A percentile compares a stretch with the other conserved stretches of the same genome.
Conservation (phyloP, 2,113 vertebrate species). For the Corythaeola cristata region DNA sequence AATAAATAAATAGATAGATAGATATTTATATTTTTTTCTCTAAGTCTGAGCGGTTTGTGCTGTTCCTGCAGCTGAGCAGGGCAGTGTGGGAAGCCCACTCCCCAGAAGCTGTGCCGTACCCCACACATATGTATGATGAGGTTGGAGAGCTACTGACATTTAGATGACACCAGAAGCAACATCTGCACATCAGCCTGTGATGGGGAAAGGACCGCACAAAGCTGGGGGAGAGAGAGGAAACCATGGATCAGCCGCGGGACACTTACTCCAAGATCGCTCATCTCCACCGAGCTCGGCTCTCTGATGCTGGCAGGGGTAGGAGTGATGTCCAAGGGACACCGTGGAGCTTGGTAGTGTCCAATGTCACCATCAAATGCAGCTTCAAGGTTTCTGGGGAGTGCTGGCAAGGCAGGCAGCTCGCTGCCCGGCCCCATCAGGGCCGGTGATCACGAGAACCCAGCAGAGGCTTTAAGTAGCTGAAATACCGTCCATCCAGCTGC, state of each 20-base stretch:
- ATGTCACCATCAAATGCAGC: fast-evolving
- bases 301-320: fast-evolving
- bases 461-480: background rate
- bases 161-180: background rate
- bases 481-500: fast-evolving
- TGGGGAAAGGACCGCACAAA: background rate
- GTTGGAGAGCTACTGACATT: background rate
- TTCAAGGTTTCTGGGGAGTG: background rate
- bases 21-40: background rate
- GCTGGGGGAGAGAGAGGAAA: background rate
- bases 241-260: fast-evolving
- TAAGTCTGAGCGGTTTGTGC: background rate
- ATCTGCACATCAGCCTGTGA: background rate
- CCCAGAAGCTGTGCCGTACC: fast-evolving
- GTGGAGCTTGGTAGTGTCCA: background rate
- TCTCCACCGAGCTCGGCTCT: background rate
- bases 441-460: background rate
- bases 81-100: background rate
- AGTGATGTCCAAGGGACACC: fast-evolving
- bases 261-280: background rate
- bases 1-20: background rate
- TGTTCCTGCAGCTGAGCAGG: background rate
- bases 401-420: fast-evolving
- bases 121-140: fast-evolving
- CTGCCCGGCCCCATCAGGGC: background rate